Conservation (phyloP, 2,888 invertebrate genomes). For the Drosophila mulleri region DNA sequence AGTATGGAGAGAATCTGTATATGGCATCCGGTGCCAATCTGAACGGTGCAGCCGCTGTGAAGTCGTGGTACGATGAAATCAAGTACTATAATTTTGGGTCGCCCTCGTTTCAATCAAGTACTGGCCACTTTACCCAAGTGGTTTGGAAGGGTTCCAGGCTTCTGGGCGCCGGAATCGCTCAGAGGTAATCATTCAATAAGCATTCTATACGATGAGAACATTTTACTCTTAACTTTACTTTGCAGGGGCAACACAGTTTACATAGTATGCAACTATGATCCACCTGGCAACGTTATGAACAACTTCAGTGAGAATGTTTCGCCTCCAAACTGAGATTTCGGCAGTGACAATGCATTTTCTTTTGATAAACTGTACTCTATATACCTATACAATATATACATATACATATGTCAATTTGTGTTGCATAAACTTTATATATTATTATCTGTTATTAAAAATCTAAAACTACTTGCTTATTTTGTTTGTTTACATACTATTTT, state of each 20-base stretch:
- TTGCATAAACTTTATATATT: background rate
- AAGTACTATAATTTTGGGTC: conserved; percentile 88
- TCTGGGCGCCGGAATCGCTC: conserved; percentile 91
- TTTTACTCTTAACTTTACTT: background rate
- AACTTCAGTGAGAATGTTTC: conserved; percentile 50
- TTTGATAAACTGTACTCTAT: background rate
- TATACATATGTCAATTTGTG: no score
- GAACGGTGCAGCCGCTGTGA: conserved; percentile 90
- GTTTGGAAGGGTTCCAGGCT: conserved; percentile 91
- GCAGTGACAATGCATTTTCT: no score
- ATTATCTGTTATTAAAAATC: no score
- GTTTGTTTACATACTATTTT: no score
- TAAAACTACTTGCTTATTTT: background rate
- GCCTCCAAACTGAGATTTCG: background rate
- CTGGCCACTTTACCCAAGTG: conserved; percentile 95
- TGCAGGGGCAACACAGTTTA: conserved; percentile 57
- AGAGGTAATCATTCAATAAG: conserved; percentile 61
- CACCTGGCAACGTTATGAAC: conserved; percentile 59
- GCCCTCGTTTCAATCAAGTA: conserved; percentile 87
- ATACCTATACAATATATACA: background rate
- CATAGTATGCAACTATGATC: conserved; percentile 69
- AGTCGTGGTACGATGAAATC: conserved; percentile 93
- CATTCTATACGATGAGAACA: background rate
- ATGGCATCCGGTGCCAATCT: conserved; percentile 90
- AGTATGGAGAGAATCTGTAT: conserved; percentile 94